Base-by-base conservation (phyloP, 2,888 invertebrate genomes). In the Philereme transversata region DNA sequence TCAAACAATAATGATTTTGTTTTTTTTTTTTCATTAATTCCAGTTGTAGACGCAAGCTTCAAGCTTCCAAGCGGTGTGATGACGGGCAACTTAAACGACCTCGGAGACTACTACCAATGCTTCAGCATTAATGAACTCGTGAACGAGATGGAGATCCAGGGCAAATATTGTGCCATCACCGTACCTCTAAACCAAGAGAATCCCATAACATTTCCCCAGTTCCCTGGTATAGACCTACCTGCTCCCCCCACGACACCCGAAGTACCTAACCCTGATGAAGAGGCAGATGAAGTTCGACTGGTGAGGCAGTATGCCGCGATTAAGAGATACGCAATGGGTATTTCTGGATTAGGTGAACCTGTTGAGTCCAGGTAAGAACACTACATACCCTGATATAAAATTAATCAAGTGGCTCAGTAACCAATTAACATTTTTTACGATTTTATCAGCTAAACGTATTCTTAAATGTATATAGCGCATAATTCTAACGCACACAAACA, bases 1-100 rank as follows among this genome's bases (percentile, higher is more conserved):
- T 7, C 36, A 38, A 41, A 41, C 43, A 43, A 43, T n/a, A n/a
- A 38, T 38, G 9, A 6, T 4, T 6, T 22, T 10, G 6, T 6
- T 45, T 10, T 6, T 22, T 22, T 22, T 22, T 52, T 7, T 47
- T 11, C 34, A 8, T 48, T 54, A 8, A 35, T 72, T 71, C 1
- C 71, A 93, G 93, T 93, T 75, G 33, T 87, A 5, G 93, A 93
- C 61, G 83, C 93, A 22, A 86, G 85, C 11, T 87, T 82, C 0
- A 90, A 84, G 70, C 48, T 84, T 0, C 90, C 92, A 3, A 77
- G 81, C n/a, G 92, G 93, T 0, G 46, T 92, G 0, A 33, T 82
- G 0, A 64, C 65, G 5, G 90, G 90, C 0, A 87, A 92, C 55
- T 64, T 85, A 41, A 79, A 82, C 11, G 88, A 89, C 33, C 65